Percentiles rank a stretch among this genome's conserved stretches.
These are phyloP conservation scores for Enteromius anoplus DNA, from an alignment of 2,797 vertebrate species.

Conservation along the genomic window DNA sequence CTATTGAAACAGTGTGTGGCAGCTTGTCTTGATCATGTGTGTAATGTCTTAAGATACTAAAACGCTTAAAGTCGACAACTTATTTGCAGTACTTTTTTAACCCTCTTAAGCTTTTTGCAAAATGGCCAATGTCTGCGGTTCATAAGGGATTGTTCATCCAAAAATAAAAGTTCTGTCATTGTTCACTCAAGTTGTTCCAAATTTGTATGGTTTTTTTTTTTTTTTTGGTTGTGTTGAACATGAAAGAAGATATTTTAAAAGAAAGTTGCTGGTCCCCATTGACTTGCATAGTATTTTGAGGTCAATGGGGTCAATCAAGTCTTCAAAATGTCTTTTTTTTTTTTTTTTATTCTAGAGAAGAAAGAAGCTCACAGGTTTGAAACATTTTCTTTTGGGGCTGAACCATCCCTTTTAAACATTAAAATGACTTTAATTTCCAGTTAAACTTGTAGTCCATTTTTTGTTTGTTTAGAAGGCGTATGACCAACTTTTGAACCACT, in stretches of 20 bases:
- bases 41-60: constrained; percentile 9
- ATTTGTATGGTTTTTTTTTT: not conserved
- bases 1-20: constrained; percentile 1
- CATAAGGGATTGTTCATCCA: not conserved
- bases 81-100: not conserved
- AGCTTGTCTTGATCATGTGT: not conserved
- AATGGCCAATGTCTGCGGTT: not conserved
- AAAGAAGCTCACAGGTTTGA: not conserved
- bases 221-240: not conserved
- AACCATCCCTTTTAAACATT: not conserved
- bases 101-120: not conserved
- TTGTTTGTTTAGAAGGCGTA: not conserved
- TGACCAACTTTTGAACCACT: not conserved
- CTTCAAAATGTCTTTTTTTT: not conserved
- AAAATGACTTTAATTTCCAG: not conserved
- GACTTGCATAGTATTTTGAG: not conserved
- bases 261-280: not conserved
- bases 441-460: not conserved
- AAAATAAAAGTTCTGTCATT: not conserved
- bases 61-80: not conserved
- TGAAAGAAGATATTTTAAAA: not conserved
- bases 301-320: not conserved
- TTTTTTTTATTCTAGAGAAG: not conserved
- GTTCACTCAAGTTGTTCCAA: not conserved
- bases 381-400: not conserved